Evolutionary conservation across 2,113 vertebrate genomes (phyloP), one percentile per base, ranked within the genome.

Genomic region (Lepisosteus oculatus): DNA sequence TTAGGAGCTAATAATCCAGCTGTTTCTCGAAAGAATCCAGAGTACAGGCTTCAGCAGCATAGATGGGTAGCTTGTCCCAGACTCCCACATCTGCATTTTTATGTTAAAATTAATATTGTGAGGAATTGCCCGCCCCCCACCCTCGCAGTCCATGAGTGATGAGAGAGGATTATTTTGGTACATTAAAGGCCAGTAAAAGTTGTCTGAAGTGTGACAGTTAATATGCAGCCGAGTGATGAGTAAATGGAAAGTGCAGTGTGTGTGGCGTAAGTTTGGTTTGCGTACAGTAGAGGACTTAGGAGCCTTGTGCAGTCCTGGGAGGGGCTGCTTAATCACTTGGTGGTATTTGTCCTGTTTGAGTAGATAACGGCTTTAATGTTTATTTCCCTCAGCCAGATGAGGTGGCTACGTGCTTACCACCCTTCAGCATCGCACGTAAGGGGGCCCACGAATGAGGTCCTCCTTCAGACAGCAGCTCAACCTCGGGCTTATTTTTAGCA

Each of bases 291-390:
- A n/a, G 57, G 14, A 13, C 13, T 8, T 59, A 17, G 5, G 57
- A n/a, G 12, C n/a, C 11, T 13, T n/a, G 3, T n/a, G 14, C 57
- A 3, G 12, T 4, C 3, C 3, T 65, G 62, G 62, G 62, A 29
- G 62, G 2, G 62, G 62, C 42, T 29, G 17, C 29, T 43, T 65
- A 42, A 65, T 15, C 62, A 29, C 62, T 65, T 41, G 9, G 62
- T 65, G 62, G 62, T 65, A 65, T 15, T 29, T 42, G 42, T 65
- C 42, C 62, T 65, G 62, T 65, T 15, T 65, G 62, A 41, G 29
- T 65, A 65, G 62, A 65, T 65, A 65, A 65, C 29, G 2, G 62
- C 8, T 65, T 65, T 41, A 8, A 65, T 65, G 42, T 42, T 65
- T 65, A 43, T 65, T 29, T 65, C 9, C 29, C 62, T 8, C 62